A percentile compares a stretch with the other conserved stretches of the same genome.
These are phyloP conservation scores for Morus bassanus DNA, from an alignment of 2,797 vertebrate species.

Conservation along the genomic window DNA sequence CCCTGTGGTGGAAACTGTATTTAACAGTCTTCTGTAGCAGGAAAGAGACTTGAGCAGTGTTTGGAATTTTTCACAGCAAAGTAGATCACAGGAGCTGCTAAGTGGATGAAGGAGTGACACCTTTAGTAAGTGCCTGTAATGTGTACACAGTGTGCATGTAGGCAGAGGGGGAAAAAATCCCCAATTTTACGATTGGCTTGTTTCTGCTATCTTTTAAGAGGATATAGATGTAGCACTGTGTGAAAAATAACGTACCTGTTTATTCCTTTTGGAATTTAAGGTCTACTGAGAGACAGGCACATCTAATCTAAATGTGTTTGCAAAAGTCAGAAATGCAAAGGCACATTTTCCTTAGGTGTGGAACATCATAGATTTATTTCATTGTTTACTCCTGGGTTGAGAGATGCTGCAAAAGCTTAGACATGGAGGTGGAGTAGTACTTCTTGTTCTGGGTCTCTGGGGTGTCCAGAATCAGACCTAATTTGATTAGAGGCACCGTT, in stretches of 20 bases:
- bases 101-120: background rate
- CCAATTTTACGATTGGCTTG: background rate
- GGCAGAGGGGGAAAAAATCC: background rate
- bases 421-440: background rate
- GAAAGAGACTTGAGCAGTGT: background rate
- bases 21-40: background rate
- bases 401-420: conserved; percentile 1
- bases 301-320: background rate
- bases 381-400: background rate
- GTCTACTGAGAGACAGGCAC: background rate
- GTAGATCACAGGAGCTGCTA: background rate
- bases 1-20: background rate
- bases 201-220: background rate
- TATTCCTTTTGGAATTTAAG: background rate
- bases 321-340: background rate
- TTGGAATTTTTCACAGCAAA: background rate
- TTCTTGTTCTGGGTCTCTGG: background rate
- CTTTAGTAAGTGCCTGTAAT: background rate
- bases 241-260: background rate
- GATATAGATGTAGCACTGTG: background rate
- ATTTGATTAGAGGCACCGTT: background rate
- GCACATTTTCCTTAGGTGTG: background rate
- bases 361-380: conserved; percentile 25
- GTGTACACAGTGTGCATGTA: background rate
- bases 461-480: background rate